Base-by-base conservation (phyloP, 2,888 invertebrate species). In the Phymatocera aterrima region DNA sequence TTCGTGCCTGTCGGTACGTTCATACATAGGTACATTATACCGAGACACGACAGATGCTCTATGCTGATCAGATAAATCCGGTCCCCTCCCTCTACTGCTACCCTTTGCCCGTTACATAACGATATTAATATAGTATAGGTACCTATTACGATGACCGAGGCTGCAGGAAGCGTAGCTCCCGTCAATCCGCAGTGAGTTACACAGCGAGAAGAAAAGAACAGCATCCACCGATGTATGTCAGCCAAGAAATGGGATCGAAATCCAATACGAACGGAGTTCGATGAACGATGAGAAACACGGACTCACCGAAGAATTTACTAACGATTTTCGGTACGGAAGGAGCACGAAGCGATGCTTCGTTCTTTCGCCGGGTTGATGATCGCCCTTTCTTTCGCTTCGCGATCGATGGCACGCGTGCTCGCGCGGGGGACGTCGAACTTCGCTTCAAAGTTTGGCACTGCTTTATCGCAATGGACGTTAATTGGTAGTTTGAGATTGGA, bases 31-130 rank as follows among this genome's bases (percentile, higher is more conserved):
- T n/a, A n/a, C n/a, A n/a, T n/a, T n/a, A n/a, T n/a, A n/a, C n/a
- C n/a, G n/a, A n/a, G n/a, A n/a, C n/a, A n/a, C 46, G 43, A 12
- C 68, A 68, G 68, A 68, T 68, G 68, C 28, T 28, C 24, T 43
- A 68, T 68, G 12, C 51, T 18, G 46, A 15, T 43, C 24, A 28
- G 68, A 68, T 68, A 68, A 68, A 68, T 46, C 4, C 28, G 21
- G 10, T n/a, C 28, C 43, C 68, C 18, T 12, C 68, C 24, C 43
- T n/a, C 68, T 2, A 6, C 43, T 12, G 5, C 18, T 68, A 43
- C 68, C 68, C 46, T 68, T 68, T 24, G 43, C 24, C 68, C 46
- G 28, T 43, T n/a, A 28, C 28, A 28, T 6, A 68, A 68, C 46
- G 24, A 46, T 46, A 68, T 68, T 46, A 28, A 43, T 40, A 40